Percentiles rank a stretch among this genome's conserved stretches.
phyloP scores from a whole-genome alignment of 2,888 invertebrate genomes.

The Tipula confusa region DNA sequence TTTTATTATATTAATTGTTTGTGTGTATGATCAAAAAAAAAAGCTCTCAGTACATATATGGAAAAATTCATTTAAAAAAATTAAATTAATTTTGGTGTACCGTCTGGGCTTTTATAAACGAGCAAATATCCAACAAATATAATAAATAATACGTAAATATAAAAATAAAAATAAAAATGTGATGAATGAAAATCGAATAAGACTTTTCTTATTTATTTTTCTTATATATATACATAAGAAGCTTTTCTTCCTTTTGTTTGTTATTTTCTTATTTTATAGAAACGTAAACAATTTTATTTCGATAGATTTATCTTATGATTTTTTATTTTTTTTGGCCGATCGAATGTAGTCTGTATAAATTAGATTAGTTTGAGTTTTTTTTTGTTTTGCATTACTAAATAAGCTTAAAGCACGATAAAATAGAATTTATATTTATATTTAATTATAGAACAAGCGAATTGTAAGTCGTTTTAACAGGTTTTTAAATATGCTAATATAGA shows the following conservation, averaged over 20 bases:
- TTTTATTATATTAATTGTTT: neutral
- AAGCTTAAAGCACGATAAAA: no score
- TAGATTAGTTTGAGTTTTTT: no score
- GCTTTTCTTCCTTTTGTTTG: neutral
- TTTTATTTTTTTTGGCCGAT: neutral
- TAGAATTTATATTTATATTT: no score
- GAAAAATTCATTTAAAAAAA: neutral
- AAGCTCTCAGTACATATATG: conserved; percentile 5
- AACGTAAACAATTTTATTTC: neutral
- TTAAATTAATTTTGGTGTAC: neutral
- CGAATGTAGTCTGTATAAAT: neutral
- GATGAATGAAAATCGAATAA: neutral
- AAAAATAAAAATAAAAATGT: neutral
- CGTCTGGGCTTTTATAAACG: neutral
- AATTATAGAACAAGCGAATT: no score
- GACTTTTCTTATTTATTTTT: neutral
- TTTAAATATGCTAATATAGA: no score
- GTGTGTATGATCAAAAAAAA: neutral
- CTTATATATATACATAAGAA: neutral
- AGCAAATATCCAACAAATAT: neutral
- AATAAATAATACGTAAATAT: neutral
- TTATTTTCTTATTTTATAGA: neutral
- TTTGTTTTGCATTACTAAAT: no score
- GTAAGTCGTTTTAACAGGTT: no score
- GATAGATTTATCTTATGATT: neutral